phyloP scores from a whole-genome alignment of 2,113 vertebrate genomes.

The Poecilia latipinna region DNA sequence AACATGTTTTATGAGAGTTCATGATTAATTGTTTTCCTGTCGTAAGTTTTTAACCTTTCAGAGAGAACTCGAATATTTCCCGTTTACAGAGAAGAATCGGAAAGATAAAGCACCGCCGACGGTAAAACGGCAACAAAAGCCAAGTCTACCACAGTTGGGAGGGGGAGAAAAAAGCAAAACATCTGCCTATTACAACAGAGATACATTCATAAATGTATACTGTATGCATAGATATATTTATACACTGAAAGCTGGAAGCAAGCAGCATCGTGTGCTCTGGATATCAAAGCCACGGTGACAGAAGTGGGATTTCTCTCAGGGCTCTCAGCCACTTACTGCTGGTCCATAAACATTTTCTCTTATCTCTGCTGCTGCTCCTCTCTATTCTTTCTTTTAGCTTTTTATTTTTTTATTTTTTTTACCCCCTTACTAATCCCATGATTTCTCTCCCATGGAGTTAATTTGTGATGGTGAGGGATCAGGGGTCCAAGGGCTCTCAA shows the following conservation, averaged over 20 bases:
- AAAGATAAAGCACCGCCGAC: constrained; percentile 38
- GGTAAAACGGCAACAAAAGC: constrained; percentile 4
- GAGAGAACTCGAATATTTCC: constrained; percentile 14
- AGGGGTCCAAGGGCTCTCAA: constrained; percentile 41
- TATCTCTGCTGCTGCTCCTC: constrained; percentile 41
- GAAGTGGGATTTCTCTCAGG: constrained; percentile 26
- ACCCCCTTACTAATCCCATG: constrained; percentile 37
- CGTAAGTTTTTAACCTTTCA: constrained; percentile 11
- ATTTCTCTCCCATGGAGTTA: constrained; percentile 62
- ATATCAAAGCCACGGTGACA: constrained; percentile 30
- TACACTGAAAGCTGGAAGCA: constrained; percentile 1
- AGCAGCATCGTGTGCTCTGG: constrained; percentile 15
- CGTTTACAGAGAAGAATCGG: constrained; percentile 9
- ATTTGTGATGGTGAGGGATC: constrained; percentile 64
- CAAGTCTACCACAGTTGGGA: not conserved
- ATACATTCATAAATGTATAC: constrained; percentile 15
- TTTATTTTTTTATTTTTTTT: not conserved
- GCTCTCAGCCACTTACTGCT: constrained; percentile 47
- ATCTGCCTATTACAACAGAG: not conserved
- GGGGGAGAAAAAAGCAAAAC: not conserved
- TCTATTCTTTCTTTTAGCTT: constrained; percentile 44
- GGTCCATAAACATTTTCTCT: constrained; percentile 57
- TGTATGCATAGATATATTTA: not conserved
- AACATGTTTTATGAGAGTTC: not conserved
- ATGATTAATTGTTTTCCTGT: not conserved